These are phyloP conservation scores for Lamellibrachia satsuma DNA, from an alignment of 2,888 invertebrate genomes.

Conservation along the genomic window DNA sequence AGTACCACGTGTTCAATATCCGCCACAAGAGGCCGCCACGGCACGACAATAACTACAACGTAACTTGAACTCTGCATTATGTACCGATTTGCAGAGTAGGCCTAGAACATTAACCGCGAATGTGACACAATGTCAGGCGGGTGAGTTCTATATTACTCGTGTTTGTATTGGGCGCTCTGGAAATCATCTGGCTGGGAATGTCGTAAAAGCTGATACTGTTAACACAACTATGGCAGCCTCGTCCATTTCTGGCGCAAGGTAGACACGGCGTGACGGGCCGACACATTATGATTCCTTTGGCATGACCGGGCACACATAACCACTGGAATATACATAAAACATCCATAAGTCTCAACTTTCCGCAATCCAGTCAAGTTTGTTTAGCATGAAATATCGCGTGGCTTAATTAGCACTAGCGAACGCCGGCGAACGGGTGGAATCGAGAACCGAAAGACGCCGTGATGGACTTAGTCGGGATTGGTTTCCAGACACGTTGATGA, in stretches of 20 bases:
- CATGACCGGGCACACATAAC: background rate
- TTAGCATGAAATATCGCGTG: no score
- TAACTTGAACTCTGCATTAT: background rate
- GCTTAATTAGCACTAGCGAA: background rate
- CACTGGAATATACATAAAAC: background rate
- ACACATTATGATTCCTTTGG: background rate
- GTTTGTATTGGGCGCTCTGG: background rate
- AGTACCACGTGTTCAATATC: no score
- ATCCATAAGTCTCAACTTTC: no score
- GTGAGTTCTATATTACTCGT: background rate
- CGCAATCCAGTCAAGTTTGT: no score
- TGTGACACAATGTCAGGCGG: background rate
- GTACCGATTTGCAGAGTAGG: background rate
- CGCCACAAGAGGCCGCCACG: no score
- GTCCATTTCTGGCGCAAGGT: background rate
- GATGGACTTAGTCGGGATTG: background rate
- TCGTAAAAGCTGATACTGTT: conserved; percentile 13
- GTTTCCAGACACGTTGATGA: background rate
- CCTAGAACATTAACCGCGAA: background rate
- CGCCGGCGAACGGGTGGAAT: background rate
- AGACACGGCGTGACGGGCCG: background rate
- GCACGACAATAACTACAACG: background rate
- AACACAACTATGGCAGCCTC: background rate
- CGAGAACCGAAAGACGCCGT: background rate
- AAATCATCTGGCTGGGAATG: background rate